Conservation (phyloP, 1,140 invertebrate genomes). For the Atta colombica region DNA sequence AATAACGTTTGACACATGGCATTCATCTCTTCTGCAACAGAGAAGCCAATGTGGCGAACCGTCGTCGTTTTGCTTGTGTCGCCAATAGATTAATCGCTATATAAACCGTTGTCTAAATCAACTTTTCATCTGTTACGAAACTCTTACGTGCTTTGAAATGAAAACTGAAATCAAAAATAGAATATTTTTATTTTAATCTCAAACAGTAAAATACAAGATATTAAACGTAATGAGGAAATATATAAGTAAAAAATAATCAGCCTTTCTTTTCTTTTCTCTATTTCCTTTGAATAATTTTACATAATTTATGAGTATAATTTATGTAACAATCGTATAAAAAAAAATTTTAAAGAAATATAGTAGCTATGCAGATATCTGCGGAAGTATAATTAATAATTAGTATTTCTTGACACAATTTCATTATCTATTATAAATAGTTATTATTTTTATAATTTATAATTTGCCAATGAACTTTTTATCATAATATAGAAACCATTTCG, state of each 20-base stretch:
- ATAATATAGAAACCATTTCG: neutral
- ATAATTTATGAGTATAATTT: neutral
- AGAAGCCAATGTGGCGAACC: constrained; percentile 24
- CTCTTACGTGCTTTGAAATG: neutral
- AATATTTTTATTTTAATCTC: neutral
- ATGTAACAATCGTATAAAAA: neutral
- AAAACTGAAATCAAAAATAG: neutral
- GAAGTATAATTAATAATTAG: neutral
- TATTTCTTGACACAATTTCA: neutral
- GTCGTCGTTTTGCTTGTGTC: constrained; percentile 29
- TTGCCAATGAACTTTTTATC: neutral
- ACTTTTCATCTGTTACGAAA: constrained; percentile 20
- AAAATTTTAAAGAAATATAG: neutral
- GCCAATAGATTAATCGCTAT: constrained; percentile 40
- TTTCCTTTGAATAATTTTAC: neutral
- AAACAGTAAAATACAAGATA: neutral
- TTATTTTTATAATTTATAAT: neutral
- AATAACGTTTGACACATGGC: constrained; percentile 44
- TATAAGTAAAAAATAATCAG: neutral
- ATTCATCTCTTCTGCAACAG: constrained; percentile 56
- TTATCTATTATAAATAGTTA: neutral
- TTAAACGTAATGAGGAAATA: neutral
- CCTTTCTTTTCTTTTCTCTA: neutral
- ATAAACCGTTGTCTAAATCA: constrained; percentile 49
- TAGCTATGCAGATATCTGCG: neutral